phyloP scores from a whole-genome alignment of 2,113 vertebrate genomes.

The Atrichornis clamosus region DNA sequence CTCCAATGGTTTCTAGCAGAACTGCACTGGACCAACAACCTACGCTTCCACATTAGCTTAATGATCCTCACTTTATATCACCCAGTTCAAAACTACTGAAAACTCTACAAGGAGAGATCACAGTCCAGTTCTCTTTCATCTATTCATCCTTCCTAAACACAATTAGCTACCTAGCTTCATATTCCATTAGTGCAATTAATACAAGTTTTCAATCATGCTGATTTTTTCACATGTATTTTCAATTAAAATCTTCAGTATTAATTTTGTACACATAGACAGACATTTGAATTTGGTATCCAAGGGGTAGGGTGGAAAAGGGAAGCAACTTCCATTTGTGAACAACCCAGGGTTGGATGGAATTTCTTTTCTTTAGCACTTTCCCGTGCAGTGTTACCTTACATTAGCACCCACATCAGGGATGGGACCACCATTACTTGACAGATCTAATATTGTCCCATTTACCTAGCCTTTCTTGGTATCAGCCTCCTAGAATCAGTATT shows the following conservation, averaged over 20 bases:
- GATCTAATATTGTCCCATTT: accelerated
- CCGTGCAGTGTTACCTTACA: not conserved
- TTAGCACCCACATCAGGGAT: not conserved
- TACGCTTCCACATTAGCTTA: not conserved
- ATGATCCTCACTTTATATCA: not conserved
- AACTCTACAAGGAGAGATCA: not conserved
- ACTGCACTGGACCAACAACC: not conserved
- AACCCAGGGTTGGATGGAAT: not conserved
- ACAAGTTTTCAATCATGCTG: not conserved
- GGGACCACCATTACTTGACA: not conserved
- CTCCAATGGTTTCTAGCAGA: not conserved
- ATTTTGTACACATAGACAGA: not conserved
- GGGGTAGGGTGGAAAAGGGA: too few species aligned
- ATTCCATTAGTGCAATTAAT: not conserved
- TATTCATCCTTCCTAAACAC: not conserved
- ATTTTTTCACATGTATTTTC: not conserved
- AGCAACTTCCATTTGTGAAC: not conserved
- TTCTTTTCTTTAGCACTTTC: not conserved
- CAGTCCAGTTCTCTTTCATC: not conserved
- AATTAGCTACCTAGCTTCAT: not conserved
- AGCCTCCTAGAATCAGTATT: not conserved
- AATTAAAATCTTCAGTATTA: not conserved
- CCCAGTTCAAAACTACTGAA: not conserved
- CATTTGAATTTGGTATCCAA: not conserved
- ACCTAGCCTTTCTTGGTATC: not conserved